A percentile compares a stretch with the other conserved stretches of the same genome.
Evolutionary conservation across 2,113 vertebrate genomes (phyloP).

Genomic region (Pterocles orientalis): DNA sequence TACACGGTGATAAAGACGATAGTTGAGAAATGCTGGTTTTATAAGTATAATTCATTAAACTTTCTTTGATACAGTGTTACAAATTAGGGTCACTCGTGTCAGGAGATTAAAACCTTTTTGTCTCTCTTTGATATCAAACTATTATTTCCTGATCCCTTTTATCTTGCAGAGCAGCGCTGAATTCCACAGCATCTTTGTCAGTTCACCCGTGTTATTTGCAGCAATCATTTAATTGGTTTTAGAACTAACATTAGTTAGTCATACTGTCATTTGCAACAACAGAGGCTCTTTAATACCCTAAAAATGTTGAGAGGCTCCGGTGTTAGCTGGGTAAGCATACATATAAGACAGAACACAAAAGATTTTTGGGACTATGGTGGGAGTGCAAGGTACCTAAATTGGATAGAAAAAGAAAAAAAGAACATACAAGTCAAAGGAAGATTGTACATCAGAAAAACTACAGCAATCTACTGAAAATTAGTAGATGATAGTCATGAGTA

Average conservation of each 20-base stretch:
- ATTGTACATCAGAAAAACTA: slow-evolving; percentile 66
- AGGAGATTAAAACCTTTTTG: slow-evolving; percentile 62
- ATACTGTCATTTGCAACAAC: slow-evolving; percentile 25
- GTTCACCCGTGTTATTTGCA: neutral
- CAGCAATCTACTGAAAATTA: slow-evolving; percentile 67
- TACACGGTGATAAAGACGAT: neutral
- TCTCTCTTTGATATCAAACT: slow-evolving; percentile 56
- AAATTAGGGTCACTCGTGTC: slow-evolving; percentile 51
- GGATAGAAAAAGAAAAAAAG: slow-evolving; percentile 37
- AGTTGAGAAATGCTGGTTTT: slow-evolving; percentile 13
- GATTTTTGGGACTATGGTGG: slow-evolving; percentile 23
- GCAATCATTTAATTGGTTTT: slow-evolving; percentile 53
- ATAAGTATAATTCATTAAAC: slow-evolving; percentile 45
- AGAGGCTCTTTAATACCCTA: slow-evolving; percentile 29
- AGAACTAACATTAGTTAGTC: slow-evolving; percentile 38
- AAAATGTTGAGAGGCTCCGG: slow-evolving; percentile 10
- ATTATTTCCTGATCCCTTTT: slow-evolving; percentile 56
- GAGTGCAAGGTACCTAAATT: slow-evolving; percentile 41
- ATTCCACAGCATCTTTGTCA: slow-evolving; percentile 45
- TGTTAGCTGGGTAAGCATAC: slow-evolving; percentile 7
- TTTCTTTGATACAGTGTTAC: slow-evolving; percentile 54
- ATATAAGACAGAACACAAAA: slow-evolving; percentile 26
- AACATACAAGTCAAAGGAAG: slow-evolving; percentile 47
- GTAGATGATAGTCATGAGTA: slow-evolving; percentile 65
- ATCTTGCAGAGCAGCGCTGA: slow-evolving; percentile 25